A percentile compares a stretch with the other conserved stretches of the same genome.
phyloP scores from a whole-genome alignment of 1,140 invertebrate species.

The Drosophila setifemur region DNA sequence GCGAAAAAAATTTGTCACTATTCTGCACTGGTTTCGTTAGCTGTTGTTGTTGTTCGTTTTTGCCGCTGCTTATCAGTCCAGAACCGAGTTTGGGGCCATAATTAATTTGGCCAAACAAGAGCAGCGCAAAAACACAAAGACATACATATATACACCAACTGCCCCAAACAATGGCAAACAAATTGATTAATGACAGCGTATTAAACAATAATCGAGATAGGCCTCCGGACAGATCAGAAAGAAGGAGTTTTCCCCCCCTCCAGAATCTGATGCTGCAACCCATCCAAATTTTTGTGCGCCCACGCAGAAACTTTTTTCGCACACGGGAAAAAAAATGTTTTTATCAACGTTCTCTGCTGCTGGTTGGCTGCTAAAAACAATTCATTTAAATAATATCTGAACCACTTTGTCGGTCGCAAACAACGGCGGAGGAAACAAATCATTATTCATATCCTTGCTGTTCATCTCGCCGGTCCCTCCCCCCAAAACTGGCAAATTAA shows the following conservation, averaged over 20 bases:
- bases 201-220: constrained; percentile 81
- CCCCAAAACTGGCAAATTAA: constrained; percentile 64
- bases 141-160: constrained; percentile 33
- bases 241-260: constrained; percentile 12
- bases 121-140: constrained; percentile 16
- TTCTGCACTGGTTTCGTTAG: constrained; percentile 61
- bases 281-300: constrained; percentile 46
- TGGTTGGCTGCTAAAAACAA: constrained; percentile 58
- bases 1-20: constrained; percentile 74
- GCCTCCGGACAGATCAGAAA: constrained; percentile 42
- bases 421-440: constrained; percentile 60
- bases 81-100: constrained; percentile 59
- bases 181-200: constrained; percentile 79
- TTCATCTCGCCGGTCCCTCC: constrained; percentile 22
- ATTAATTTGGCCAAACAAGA: constrained; percentile 71
- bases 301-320: constrained; percentile 53
- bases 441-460: constrained; percentile 72
- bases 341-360: constrained; percentile 39
- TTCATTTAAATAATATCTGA: constrained; percentile 77
- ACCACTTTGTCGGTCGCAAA: constrained; percentile 53
- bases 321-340: constrained; percentile 28
- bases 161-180: constrained; percentile 75
- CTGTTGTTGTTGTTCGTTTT: constrained; percentile 3
- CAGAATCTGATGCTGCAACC: constrained; percentile 28
- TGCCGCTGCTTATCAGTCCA: constrained; percentile 64